Percentiles rank a stretch among this genome's conserved stretches.
phyloP scores from a whole-genome alignment of 2,888 invertebrate species.

The Scaptomyza caliginosa region DNA sequence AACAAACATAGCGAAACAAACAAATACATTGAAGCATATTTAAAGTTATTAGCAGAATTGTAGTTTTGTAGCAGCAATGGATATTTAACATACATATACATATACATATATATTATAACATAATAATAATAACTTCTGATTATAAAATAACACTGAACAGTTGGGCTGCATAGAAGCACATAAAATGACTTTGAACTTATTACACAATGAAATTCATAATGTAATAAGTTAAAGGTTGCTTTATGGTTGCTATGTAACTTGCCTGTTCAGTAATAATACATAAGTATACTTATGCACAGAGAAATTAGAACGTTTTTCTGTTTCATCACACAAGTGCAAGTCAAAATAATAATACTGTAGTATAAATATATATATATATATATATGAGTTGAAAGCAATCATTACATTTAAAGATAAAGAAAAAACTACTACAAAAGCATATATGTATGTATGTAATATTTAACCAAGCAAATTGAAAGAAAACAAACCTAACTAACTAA shows the following conservation, averaged over 20 bases:
- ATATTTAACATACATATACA: slow-evolving; percentile 35
- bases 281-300: slow-evolving; percentile 22
- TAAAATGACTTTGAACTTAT: too few species aligned
- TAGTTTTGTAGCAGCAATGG: slow-evolving; percentile 49
- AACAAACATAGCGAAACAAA: slow-evolving; percentile 11
- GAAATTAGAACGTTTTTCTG: background rate
- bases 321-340: slow-evolving; percentile 29
- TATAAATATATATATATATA: slow-evolving; percentile 30
- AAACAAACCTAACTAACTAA: slow-evolving; percentile 9
- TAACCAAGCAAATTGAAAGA: slow-evolving; percentile 40
- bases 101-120: slow-evolving; percentile 18
- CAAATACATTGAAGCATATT: slow-evolving; percentile 35
- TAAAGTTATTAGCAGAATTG: slow-evolving; percentile 50
- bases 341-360: slow-evolving; percentile 17
- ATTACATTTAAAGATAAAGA: slow-evolving; percentile 66
- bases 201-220: too few species aligned
- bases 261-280: too few species aligned
- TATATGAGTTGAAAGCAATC: slow-evolving; percentile 75
- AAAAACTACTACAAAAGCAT: slow-evolving; percentile 36
- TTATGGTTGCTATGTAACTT: too few species aligned
- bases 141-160: too few species aligned
- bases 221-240: too few species aligned
- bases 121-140: slow-evolving; percentile 5
- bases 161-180: too few species aligned
- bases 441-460: slow-evolving; percentile 34